phyloP scores from a whole-genome alignment of 2,797 vertebrate genomes.

The Leptodactylus fallax region DNA sequence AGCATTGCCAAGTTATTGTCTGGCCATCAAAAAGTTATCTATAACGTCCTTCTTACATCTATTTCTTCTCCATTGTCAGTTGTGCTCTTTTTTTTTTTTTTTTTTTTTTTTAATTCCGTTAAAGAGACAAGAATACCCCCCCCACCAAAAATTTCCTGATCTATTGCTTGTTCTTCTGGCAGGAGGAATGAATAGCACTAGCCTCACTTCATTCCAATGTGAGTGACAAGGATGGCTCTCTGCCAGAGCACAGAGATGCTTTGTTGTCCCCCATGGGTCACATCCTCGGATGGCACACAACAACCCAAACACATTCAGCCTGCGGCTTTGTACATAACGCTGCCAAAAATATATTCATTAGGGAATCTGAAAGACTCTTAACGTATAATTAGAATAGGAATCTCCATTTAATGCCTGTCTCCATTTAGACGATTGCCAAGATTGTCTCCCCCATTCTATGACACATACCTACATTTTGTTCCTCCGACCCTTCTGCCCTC shows the following conservation, averaged over 20 bases:
- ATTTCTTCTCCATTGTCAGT: too few species aligned
- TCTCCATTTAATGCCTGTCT: not conserved
- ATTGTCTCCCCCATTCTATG: not conserved
- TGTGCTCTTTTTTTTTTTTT: not conserved
- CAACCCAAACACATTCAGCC: constrained; percentile 7
- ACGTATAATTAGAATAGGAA: constrained; percentile 10
- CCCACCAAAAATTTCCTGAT: not conserved
- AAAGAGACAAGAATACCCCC: not conserved
- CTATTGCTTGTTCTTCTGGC: not conserved
- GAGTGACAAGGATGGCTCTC: not conserved
- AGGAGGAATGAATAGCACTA: not conserved
- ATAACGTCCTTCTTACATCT: too few species aligned
- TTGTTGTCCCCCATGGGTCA: not conserved
- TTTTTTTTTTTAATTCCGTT: too few species aligned
- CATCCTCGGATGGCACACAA: not conserved
- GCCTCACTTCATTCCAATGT: not conserved
- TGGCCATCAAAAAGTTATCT: not conserved
- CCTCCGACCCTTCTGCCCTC: not conserved
- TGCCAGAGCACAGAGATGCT: not conserved
- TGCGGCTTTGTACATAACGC: not conserved
- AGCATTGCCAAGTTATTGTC: not conserved
- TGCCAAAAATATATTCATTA: not conserved
- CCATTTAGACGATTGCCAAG: not conserved
- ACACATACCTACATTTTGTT: not conserved
- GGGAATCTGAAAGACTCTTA: not conserved